phyloP scores from a whole-genome alignment of 2,113 vertebrate species.

The Callorhinus ursinus region DNA sequence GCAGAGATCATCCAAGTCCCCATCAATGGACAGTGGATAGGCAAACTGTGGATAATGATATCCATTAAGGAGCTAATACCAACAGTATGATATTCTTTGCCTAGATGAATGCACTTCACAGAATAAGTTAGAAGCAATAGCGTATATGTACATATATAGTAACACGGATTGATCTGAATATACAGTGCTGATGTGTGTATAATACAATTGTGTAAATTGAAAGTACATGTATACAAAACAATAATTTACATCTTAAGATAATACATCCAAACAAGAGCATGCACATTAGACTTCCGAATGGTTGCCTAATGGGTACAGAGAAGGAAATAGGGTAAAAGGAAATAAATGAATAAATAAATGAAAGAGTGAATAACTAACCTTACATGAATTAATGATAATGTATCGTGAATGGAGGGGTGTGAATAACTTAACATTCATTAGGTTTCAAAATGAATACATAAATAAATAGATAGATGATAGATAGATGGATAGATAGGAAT shows the following conservation, averaged over 20 bases:
- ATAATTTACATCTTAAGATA: constrained; percentile 6
- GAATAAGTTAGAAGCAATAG: background rate
- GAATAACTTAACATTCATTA: background rate
- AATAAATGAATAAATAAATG: background rate
- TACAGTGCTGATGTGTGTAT: background rate
- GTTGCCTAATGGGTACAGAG: background rate
- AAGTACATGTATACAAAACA: background rate
- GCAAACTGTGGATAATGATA: background rate
- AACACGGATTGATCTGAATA: background rate
- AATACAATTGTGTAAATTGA: background rate
- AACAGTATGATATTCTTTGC: background rate
- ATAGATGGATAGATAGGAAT: background rate
- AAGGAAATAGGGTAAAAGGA: background rate
- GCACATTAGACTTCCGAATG: background rate
- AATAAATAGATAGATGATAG: background rate
- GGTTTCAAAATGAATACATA: background rate
- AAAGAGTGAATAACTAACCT: background rate
- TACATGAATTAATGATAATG: background rate
- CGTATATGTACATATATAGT: background rate
- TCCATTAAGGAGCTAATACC: background rate
- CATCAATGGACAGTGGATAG: background rate
- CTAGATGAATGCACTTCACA: background rate
- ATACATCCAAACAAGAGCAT: background rate
- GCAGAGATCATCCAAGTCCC: background rate
- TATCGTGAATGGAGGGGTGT: background rate